Conservation (phyloP, 2,797 vertebrate species). For the Channa striata region DNA sequence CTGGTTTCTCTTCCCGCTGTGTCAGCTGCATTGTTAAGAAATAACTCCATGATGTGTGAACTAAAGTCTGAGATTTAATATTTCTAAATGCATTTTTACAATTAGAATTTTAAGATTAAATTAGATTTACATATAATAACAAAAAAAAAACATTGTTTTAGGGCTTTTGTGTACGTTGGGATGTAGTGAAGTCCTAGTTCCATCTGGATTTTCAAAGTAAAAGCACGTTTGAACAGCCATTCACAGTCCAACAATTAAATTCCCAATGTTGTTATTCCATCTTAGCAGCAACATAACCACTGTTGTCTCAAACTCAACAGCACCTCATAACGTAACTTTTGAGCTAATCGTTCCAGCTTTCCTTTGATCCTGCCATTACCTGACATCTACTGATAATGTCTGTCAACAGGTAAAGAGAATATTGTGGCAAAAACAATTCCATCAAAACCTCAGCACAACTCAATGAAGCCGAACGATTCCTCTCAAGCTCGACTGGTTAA, state of each 20-base stretch:
- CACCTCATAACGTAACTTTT: neutral
- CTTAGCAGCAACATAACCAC: conserved; percentile 7
- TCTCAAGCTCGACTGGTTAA: conserved; percentile 83
- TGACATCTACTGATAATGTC: conserved; percentile 38
- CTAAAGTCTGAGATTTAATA: neutral
- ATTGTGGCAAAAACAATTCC: conserved; percentile 72
- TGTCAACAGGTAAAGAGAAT: conserved; percentile 64
- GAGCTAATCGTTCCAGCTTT: conserved; percentile 14
- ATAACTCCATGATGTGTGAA: neutral
- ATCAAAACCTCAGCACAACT: conserved; percentile 76
- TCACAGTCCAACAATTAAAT: too few relatives aligned
- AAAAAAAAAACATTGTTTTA: too few relatives aligned
- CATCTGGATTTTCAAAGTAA: too few relatives aligned
- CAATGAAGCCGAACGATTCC: conserved; percentile 85
- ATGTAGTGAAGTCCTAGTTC: too few relatives aligned
- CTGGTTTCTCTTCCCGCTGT: neutral
- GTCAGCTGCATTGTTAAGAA: neutral
- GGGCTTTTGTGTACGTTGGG: too few relatives aligned
- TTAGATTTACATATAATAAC: neutral
- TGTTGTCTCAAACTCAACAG: neutral
- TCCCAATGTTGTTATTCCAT: too few relatives aligned
- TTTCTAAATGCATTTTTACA: neutral
- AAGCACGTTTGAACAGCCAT: too few relatives aligned
- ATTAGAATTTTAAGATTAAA: neutral
- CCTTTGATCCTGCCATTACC: conserved; percentile 43